Evolutionary conservation across 2,797 vertebrate species (phyloP).

Genomic region (Argya squamiceps): DNA sequence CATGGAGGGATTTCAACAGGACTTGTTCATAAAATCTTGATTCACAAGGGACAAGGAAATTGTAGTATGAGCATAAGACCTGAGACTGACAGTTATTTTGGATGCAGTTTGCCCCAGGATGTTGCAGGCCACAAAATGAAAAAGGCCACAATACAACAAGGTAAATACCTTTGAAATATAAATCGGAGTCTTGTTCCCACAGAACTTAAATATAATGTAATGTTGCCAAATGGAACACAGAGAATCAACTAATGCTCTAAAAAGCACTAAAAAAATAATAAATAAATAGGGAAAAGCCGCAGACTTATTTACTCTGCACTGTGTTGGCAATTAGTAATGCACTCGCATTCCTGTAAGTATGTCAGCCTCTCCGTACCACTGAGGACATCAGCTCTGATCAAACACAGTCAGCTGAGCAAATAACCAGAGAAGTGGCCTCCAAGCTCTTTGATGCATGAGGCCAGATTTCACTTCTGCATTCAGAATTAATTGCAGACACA

Average conservation of each 20-base stretch:
- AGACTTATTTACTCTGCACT: not conserved
- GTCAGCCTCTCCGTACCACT: not conserved
- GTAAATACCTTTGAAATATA: not conserved
- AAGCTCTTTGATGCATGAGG: not conserved
- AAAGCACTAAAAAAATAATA: not conserved
- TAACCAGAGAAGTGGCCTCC: not conserved
- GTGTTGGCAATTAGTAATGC: not conserved
- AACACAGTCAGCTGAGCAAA: conserved; percentile 66
- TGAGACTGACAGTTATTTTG: not conserved
- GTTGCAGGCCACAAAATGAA: not conserved
- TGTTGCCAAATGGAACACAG: not conserved
- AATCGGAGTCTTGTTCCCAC: not conserved
- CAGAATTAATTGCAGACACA: conserved; percentile 1
- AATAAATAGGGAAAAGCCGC: not conserved
- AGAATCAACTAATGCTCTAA: not conserved
- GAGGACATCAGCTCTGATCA: conserved; percentile 10
- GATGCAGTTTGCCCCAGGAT: not conserved
- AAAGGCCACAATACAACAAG: not conserved
- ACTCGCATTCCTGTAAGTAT: not conserved
- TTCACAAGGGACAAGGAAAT: not conserved
- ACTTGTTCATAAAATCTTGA: not conserved
- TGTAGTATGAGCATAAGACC: not conserved
- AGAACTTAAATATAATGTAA: not conserved
- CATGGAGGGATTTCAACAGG: not conserved
- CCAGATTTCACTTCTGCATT: conserved; percentile 20